These are phyloP conservation scores for Chloroclystis v-ata DNA, from an alignment of 2,888 invertebrate genomes.

Conservation along the genomic window DNA sequence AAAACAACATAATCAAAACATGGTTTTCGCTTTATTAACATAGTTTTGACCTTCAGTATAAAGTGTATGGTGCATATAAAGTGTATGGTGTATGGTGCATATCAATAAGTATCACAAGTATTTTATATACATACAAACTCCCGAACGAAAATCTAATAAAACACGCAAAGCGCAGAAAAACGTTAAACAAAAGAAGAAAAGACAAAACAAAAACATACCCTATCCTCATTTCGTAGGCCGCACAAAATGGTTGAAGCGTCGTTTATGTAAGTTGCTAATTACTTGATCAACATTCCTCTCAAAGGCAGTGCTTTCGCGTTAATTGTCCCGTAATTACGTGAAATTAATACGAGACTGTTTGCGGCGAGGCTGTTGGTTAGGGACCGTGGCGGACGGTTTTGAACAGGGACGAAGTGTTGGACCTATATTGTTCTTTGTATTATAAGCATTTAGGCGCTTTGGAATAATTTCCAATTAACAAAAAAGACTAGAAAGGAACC, in stretches of 20 bases:
- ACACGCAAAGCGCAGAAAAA: no score
- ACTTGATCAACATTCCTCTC: conserved; percentile 65
- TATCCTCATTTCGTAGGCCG: conserved; percentile 5
- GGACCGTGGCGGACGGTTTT: background rate
- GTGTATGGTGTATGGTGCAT: no score
- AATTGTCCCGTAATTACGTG: conserved; percentile 29
- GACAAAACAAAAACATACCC: background rate
- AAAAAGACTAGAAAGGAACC: no score
- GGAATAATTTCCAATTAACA: no score
- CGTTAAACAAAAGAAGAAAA: background rate
- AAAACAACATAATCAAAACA: no score
- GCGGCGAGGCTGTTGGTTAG: background rate
- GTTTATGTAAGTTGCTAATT: conserved; percentile 65
- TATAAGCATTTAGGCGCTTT: no score
- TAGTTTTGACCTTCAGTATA: no score
- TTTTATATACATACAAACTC: no score
- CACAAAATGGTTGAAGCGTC: conserved; percentile 24
- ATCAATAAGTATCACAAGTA: no score
- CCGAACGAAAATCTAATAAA: no score
- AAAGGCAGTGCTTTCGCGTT: conserved; percentile 40
- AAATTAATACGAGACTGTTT: conserved; percentile 23
- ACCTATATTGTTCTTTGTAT: background rate
- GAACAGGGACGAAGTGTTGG: background rate
- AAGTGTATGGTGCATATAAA: no score
- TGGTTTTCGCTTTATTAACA: no score